These are phyloP conservation scores for Haemorhous mexicanus DNA, from an alignment of 2,113 vertebrate genomes.

Conservation along the genomic window DNA sequence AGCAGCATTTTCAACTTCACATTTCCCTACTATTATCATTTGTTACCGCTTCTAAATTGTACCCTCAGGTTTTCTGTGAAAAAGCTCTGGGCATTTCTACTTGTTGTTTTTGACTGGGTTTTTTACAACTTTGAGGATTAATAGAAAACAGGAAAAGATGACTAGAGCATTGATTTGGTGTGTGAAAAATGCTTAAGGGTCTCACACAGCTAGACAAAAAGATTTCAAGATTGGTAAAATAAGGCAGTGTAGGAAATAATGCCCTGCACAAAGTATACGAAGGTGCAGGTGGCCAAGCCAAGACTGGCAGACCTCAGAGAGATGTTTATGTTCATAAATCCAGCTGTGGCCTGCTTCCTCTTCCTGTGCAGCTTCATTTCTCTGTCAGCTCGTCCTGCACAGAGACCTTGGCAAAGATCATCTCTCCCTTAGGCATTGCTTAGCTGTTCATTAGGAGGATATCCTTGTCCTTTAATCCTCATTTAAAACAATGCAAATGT, in stretches of 20 bases:
- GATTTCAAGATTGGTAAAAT: neutral
- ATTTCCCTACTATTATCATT: neutral
- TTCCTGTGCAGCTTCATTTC: neutral
- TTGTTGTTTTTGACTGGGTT: neutral
- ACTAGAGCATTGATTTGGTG: neutral
- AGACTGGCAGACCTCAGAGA: neutral
- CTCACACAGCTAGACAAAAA: neutral
- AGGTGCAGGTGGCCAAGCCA: neutral
- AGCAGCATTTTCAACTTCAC: neutral
- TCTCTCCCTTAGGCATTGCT: neutral
- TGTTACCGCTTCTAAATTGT: neutral
- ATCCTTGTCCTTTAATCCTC: neutral
- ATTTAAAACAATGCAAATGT: neutral
- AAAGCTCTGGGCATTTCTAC: neutral
- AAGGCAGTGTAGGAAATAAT: neutral
- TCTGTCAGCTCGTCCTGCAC: neutral
- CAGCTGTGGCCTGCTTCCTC: neutral
- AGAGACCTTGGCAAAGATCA: neutral
- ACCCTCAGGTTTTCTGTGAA: neutral
- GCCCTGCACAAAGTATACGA: rapidly evolving
- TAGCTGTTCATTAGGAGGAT: neutral
- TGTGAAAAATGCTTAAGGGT: neutral
- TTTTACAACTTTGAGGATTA: neutral
- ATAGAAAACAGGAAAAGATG: neutral
- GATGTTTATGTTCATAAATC: neutral